A percentile compares a stretch with the other conserved stretches of the same genome.
These are phyloP conservation scores for Bombyx mori DNA, from an alignment of 1,140 invertebrate species.

Conservation along the genomic window DNA sequence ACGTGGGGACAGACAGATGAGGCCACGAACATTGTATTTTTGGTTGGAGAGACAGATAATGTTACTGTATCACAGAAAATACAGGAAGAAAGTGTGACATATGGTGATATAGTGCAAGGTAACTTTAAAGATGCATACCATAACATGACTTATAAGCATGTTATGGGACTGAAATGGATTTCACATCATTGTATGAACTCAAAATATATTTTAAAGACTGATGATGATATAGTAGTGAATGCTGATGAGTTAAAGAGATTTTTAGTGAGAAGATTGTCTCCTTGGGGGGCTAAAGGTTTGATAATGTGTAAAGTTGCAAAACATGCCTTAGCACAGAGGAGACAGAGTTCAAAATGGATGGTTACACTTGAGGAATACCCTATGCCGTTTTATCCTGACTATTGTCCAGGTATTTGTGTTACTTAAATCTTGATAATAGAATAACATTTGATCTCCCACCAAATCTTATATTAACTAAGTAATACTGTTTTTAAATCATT, in stretches of 20 bases:
- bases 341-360: slow-evolving; percentile 83
- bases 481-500: no score
- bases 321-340: slow-evolving; percentile 71
- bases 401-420: slow-evolving; percentile 70
- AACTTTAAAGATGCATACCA: slow-evolving; percentile 84
- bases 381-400: slow-evolving; percentile 76
- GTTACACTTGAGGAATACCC: slow-evolving; percentile 80
- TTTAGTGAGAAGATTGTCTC: slow-evolving; percentile 72
- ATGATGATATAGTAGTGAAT: slow-evolving; percentile 87
- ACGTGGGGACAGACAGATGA: slow-evolving; percentile 76
- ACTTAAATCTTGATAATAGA: not conserved
- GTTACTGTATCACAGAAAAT: slow-evolving; percentile 60
- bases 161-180: slow-evolving; percentile 87
- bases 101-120: slow-evolving; percentile 84
- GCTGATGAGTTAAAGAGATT: slow-evolving; percentile 76
- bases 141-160: slow-evolving; percentile 91
- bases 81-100: slow-evolving; percentile 73
- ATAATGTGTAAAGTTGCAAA: slow-evolving; percentile 73
- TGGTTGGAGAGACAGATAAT: slow-evolving; percentile 75
- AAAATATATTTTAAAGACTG: slow-evolving; percentile 82
- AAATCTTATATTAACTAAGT: no score
- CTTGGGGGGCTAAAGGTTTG: slow-evolving; percentile 72
- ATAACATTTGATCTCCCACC: not conserved
- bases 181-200: slow-evolving; percentile 78
- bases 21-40: slow-evolving; percentile 75